These are phyloP conservation scores for Paratrypauchen microcephalus DNA, from an alignment of 2,797 vertebrate species.

Conservation along the genomic window DNA sequence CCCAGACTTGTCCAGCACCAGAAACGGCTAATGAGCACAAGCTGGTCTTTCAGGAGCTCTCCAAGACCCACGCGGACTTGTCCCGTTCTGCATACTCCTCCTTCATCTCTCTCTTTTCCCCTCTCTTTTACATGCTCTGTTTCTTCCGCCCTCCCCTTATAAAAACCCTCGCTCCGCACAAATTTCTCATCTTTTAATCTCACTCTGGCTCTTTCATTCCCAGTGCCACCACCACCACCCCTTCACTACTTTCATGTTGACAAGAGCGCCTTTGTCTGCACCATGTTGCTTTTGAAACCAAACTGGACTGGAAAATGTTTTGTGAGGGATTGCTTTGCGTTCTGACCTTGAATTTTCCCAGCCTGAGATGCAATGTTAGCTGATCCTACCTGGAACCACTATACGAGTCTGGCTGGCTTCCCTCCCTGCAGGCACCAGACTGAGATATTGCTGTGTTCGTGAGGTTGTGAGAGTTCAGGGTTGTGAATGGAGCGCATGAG, in stretches of 20 bases:
- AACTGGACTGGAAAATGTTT: slow-evolving; percentile 37
- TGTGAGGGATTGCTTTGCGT: slow-evolving; percentile 55
- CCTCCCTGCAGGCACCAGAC: slow-evolving; percentile 33
- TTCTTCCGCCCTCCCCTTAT: slow-evolving; percentile 18
- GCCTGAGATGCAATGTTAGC: slow-evolving; percentile 48
- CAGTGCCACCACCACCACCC: slow-evolving; percentile 1
- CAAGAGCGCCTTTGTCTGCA: slow-evolving; percentile 57
- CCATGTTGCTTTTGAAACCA: slow-evolving; percentile 41
- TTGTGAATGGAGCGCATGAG: slow-evolving; percentile 24
- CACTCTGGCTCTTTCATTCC: slow-evolving; percentile 28
- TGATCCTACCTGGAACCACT: slow-evolving; percentile 62
- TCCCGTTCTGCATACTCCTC: slow-evolving; percentile 22
- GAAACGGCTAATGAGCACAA: slow-evolving; percentile 73
- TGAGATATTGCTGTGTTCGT: slow-evolving; percentile 37
- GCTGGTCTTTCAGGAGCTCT: slow-evolving; percentile 54
- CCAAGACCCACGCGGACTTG: slow-evolving; percentile 44
- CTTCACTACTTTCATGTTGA: slow-evolving; percentile 24
- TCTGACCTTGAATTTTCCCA: slow-evolving; percentile 67
- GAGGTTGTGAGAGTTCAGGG: slow-evolving; percentile 24
- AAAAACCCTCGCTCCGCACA: slow-evolving; percentile 40
- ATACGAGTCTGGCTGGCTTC: slow-evolving; percentile 41
- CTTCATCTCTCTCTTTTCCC: background rate
- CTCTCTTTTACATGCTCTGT: slow-evolving; percentile 18
- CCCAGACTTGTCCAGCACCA: slow-evolving; percentile 56
- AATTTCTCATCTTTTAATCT: slow-evolving; percentile 51